phyloP scores from a whole-genome alignment of 2,888 invertebrate genomes.

The Biston stratarius region DNA sequence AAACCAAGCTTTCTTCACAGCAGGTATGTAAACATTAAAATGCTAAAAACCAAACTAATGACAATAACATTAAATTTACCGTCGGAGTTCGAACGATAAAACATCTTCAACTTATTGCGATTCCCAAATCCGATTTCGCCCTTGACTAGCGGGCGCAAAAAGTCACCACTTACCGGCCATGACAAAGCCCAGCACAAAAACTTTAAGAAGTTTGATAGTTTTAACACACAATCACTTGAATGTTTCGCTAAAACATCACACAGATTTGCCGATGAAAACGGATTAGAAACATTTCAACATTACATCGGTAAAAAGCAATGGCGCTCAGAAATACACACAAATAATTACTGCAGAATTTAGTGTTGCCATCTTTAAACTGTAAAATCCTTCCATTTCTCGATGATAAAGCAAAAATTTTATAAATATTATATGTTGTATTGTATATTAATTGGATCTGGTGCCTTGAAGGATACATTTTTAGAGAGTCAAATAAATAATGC shows the following conservation, averaged over 20 bases:
- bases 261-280: conserved; percentile 86
- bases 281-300: conserved; percentile 87
- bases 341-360: conserved; percentile 80
- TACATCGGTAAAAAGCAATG: conserved; percentile 86
- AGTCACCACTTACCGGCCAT: conserved; percentile 93
- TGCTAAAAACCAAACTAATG: conserved; percentile 83
- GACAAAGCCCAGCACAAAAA: conserved; percentile 89
- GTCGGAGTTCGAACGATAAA: conserved; percentile 87
- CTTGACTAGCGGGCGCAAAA: conserved; percentile 86
- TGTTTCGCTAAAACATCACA: conserved; percentile 85
- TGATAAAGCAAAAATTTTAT: conserved; percentile 8
- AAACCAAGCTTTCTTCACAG: conserved; percentile 75
- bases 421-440: neutral
- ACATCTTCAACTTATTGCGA: conserved; percentile 86
- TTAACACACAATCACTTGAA: conserved; percentile 83
- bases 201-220: conserved; percentile 84
- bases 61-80: conserved; percentile 87
- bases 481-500: too few relatives aligned
- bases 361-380: conserved; percentile 65
- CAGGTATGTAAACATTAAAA: conserved; percentile 75
- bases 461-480: too few relatives aligned
- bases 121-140: conserved; percentile 86
- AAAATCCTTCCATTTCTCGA: conserved; percentile 54
- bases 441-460: too few relatives aligned
- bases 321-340: conserved; percentile 84